phyloP scores from a whole-genome alignment of 2,113 vertebrate species.

The Pelvicachromis taeniatus region DNA sequence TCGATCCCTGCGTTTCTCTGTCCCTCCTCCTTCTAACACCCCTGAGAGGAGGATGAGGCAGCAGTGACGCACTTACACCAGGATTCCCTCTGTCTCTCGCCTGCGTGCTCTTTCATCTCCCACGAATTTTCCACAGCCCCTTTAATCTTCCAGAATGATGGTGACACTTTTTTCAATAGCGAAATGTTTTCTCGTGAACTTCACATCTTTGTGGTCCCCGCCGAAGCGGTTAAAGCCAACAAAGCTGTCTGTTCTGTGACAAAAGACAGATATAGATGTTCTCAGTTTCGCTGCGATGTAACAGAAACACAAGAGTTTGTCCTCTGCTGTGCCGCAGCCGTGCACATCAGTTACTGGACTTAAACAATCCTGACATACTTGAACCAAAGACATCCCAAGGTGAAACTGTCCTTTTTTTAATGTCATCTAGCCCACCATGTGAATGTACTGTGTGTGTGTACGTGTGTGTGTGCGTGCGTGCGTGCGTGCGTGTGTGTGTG shows the following conservation, averaged over 20 bases:
- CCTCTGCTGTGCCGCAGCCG: not conserved
- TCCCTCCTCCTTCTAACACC: constrained; percentile 27
- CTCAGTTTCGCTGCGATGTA: not conserved
- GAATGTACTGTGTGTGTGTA: not conserved
- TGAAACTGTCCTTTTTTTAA: not conserved
- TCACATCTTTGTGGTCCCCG: not conserved
- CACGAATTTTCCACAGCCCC: not conserved
- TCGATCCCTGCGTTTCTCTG: constrained; percentile 27
- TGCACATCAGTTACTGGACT: not conserved
- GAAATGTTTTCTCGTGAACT: not conserved
- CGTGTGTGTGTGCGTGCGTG: not conserved
- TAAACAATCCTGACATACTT: not conserved
- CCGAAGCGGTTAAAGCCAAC: not conserved
- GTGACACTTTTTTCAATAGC: not conserved
- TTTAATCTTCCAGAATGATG: not conserved
- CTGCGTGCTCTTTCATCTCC: constrained; percentile 10
- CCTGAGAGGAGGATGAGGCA: constrained; percentile 43
- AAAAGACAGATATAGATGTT: not conserved
- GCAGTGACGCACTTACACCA: constrained; percentile 66
- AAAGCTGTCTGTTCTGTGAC: not conserved
- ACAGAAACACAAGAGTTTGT: not conserved
- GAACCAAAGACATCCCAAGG: constrained; percentile 42
- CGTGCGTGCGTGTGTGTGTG: not conserved
- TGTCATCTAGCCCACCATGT: not conserved
- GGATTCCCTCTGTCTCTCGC: constrained; percentile 60